Evolutionary conservation across 2,888 invertebrate genomes (phyloP), one percentile per base, ranked within the genome.

Genomic region (Sinotaia quadrata): DNA sequence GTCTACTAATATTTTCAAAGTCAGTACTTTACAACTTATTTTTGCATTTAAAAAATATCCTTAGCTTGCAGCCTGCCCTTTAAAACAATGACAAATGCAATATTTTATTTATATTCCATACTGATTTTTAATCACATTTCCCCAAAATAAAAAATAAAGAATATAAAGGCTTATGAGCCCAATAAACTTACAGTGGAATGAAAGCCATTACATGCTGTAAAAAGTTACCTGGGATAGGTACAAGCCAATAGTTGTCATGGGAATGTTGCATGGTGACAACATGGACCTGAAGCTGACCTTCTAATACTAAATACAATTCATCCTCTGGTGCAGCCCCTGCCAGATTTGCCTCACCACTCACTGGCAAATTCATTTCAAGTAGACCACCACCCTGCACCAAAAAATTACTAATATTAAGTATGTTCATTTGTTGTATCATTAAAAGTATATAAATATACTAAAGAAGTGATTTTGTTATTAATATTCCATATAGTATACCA

Each of bases 211-310:
- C 8, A n/a, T 24, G n/a, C 18, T 47, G 24, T 1, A 3, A 21
- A 47, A 8, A 31, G 27, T 24, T 34, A 65, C 63, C 63, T 44
- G 63, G 63, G 15, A 65, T 44, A n/a, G 63, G 63, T n/a, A 56
- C 63, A 31, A 15, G 33, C 65, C 65, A 65, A 8, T 44, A 34
- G 12, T 15, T 4, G 31, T 33, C 33, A 12, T 54, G 54, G 29
- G n/a, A 44, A 47, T 65, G 54, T 8, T 37, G 27, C 56, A 65
- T 41, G 12, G 56, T 65, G 31, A 41, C 24, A 27, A 65, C 21
- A n/a, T 65, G 65, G 12, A n/a, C 18, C 31, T 65, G 65, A 1
- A 4, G 1, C n/a, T 56, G 41, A 2, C 65, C 65, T 24, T 24
- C 24, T 44, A 65, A 47, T 21, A 54, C 56, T 41, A 65, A 41